phyloP scores from a whole-genome alignment of 1,140 invertebrate genomes.

The Potamilus streckersoni region DNA sequence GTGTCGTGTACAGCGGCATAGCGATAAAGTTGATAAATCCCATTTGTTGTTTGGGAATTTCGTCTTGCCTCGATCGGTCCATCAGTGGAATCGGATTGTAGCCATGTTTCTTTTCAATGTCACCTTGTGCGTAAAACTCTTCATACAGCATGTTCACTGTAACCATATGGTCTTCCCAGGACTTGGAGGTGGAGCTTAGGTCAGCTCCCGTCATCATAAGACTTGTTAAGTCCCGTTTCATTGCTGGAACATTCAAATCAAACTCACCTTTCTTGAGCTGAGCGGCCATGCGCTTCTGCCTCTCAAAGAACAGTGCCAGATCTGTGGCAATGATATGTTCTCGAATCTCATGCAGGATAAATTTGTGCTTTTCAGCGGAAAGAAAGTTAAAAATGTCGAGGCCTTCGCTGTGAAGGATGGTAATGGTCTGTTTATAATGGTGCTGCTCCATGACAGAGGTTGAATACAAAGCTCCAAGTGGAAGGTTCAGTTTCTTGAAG shows the following conservation, averaged over 20 bases:
- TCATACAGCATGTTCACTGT: slow-evolving; percentile 48
- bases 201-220: slow-evolving; percentile 54
- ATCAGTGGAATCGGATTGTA: slow-evolving; percentile 82
- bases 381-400: slow-evolving; percentile 54
- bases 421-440: slow-evolving; percentile 58
- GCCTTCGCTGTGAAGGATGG: slow-evolving; percentile 49
- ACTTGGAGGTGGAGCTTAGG: slow-evolving; percentile 51
- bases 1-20: slow-evolving; percentile 80
- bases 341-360: slow-evolving; percentile 46
- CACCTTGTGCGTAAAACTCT: slow-evolving; percentile 70
- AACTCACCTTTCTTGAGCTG: slow-evolving; percentile 29
- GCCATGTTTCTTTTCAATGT: slow-evolving; percentile 78
- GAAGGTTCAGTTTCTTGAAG: slow-evolving; percentile 47
- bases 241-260: slow-evolving; percentile 14
- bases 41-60: slow-evolving; percentile 81
- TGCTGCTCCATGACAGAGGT: slow-evolving; percentile 60
- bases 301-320: slow-evolving; percentile 51
- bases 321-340: slow-evolving; percentile 56
- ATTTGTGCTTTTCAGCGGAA: slow-evolving; percentile 40
- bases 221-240: slow-evolving; percentile 15
- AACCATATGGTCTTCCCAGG: slow-evolving; percentile 46
- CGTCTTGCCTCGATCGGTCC: slow-evolving; percentile 78
- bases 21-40: slow-evolving; percentile 83
- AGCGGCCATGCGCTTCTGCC: slow-evolving; percentile 37
- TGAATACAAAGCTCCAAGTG: slow-evolving; percentile 52